A percentile compares a stretch with the other conserved stretches of the same genome.
phyloP scores from a whole-genome alignment of 2,797 vertebrate genomes.

The Rhyacichthys aspro region DNA sequence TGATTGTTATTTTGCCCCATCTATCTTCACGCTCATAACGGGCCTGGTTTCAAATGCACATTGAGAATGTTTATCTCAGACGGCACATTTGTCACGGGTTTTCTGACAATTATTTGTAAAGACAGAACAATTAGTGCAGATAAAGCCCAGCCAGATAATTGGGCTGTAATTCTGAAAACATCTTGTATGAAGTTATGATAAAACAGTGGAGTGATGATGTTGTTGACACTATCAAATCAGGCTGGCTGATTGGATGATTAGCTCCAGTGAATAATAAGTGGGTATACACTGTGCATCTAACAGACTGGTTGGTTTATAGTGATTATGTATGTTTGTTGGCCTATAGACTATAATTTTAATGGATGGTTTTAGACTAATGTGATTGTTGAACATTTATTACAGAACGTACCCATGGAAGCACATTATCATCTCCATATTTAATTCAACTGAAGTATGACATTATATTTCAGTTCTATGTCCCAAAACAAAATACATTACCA shows the following conservation, averaged over 20 bases:
- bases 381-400: too few species aligned
- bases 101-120: slow-evolving; percentile 54
- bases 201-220: slow-evolving; percentile 24
- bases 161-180: slow-evolving; percentile 21
- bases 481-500: too few species aligned
- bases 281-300: too few species aligned
- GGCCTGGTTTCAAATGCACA: slow-evolving; percentile 27
- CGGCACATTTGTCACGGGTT: slow-evolving; percentile 42
- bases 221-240: slow-evolving; percentile 12
- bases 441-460: too few species aligned
- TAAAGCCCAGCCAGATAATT: slow-evolving; percentile 41
- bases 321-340: too few species aligned
- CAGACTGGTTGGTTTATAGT: too few species aligned
- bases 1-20: slow-evolving; percentile 16
- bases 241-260: slow-evolving; percentile 13
- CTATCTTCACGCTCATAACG: slow-evolving; percentile 9
- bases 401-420: too few species aligned
- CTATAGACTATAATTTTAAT: too few species aligned
- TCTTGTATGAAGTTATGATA: slow-evolving; percentile 30
- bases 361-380: too few species aligned
- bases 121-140: slow-evolving; percentile 47
- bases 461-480: too few species aligned
- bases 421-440: too few species aligned
- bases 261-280: background rate
- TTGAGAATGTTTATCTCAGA: slow-evolving; percentile 35